These are phyloP conservation scores for Oscheius sp. DNA, from an alignment of 2,888 invertebrate genomes.

Conservation along the genomic window DNA sequence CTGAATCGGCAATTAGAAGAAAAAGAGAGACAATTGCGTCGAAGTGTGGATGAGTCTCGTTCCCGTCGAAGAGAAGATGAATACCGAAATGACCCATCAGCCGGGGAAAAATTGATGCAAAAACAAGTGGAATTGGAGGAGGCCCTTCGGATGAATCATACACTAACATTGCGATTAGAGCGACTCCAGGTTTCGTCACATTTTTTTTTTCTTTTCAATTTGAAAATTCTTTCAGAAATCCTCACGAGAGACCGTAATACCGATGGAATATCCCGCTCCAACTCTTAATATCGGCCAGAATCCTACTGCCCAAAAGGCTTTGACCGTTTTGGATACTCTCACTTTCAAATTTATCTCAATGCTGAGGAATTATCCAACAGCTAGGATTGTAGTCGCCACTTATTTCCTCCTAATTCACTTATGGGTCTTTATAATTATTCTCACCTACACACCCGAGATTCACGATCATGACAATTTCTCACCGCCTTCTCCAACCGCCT, in stretches of 20 bases:
- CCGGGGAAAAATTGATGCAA: constrained; percentile 76
- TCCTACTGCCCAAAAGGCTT: constrained; percentile 39
- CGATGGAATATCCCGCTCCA: constrained; percentile 33
- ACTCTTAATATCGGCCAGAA: constrained; percentile 37
- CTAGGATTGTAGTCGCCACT: constrained; percentile 82
- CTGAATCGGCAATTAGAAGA: constrained; percentile 39
- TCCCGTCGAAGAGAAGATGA: constrained; percentile 40
- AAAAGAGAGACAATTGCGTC: constrained; percentile 44
- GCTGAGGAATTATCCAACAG: constrained; percentile 77
- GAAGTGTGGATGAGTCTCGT: constrained; percentile 59
- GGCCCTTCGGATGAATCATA: constrained; percentile 85
- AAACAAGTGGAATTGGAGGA: constrained; percentile 87
- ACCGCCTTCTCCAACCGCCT: not conserved
- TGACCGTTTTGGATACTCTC: constrained; percentile 39
- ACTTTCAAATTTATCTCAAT: constrained; percentile 45
- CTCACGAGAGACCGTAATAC: constrained; percentile 40
- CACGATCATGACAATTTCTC: constrained; percentile 62
- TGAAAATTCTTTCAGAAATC: constrained; percentile 39
- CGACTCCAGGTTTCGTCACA: constrained; percentile 71
- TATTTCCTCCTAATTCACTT: constrained; percentile 86
- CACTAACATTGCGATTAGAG: constrained; percentile 84
- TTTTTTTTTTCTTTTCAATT: not conserved
- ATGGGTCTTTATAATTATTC: constrained; percentile 83
- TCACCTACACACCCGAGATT: constrained; percentile 79
- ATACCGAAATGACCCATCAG: constrained; percentile 21